Base-by-base conservation (phyloP, 2,888 invertebrate species). In the Apantesis nais region DNA sequence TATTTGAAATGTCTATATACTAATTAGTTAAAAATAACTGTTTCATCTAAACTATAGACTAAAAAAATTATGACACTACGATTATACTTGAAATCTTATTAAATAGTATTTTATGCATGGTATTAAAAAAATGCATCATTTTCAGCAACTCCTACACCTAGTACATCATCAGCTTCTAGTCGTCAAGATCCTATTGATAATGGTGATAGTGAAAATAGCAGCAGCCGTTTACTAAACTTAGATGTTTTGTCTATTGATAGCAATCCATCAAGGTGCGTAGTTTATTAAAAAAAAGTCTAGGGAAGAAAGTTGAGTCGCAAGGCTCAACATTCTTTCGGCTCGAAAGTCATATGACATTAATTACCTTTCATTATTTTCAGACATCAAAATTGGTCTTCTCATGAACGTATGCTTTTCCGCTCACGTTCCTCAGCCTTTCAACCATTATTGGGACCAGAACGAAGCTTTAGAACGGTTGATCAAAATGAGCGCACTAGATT, bases 391-490 rank as follows among this genome's bases (percentile, higher is more conserved):
- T 78, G 86, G 31, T 68, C 87, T 16, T 84, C 82, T 70, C 88
- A 81, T 71, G 89, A 91, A 75, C 88, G 88, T 74, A 86, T 91
- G 19, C 80, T 85, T 64, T 92, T 94, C 77, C 92, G 93, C 60
- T 92, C 93, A 14, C 86, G 91, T 74, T 86, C 92, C 12, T 95
- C 94, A 11, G 94, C 94, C 55, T 95, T 94, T 78, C 93, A 93
- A 73, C 94, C 93, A 2, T 75, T 94, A 5, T 88, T 82, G 41
- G 90, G 92, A 55, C 76, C 85, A 5, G 85, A 89, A 29, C 82
- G 92, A 60, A 83, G 90, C 5, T 88, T 89, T 70, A 85, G 90
- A 70, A 87, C 89, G 16, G 87, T 88, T n/a, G 89, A 90, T 39
- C 87, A 89, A 77, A 87, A 81, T 70, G 92, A 92, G 78, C 87